Evolutionary conservation across 2,888 invertebrate genomes (phyloP).

Genomic region (Gonocerus acuteangulatus): DNA sequence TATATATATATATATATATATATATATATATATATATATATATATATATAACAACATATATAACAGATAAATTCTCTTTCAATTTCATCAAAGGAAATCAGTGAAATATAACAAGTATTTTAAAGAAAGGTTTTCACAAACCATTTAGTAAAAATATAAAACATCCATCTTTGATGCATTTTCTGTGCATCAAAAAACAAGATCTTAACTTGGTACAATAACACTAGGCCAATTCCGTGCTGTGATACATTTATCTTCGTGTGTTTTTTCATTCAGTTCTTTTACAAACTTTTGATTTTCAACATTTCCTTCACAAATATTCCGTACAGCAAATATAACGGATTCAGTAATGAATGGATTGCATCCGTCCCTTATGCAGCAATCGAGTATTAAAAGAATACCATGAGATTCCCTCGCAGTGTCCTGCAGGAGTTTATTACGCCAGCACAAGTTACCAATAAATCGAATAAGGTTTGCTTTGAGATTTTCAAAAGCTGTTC

Average conservation of each 20-base stretch:
- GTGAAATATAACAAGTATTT: too few species aligned
- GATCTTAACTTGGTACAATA: background rate
- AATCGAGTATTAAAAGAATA: slow-evolving; percentile 10
- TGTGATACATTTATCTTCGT: background rate
- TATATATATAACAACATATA: too few species aligned
- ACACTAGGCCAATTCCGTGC: background rate
- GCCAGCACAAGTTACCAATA: slow-evolving; percentile 20
- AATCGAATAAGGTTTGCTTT: slow-evolving; percentile 13
- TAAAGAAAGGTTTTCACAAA: too few species aligned
- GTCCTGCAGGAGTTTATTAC: background rate
- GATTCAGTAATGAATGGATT: slow-evolving; percentile 21
- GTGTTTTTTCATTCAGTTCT: background rate
- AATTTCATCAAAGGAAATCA: too few species aligned
- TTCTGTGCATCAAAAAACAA: background rate
- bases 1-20: too few species aligned
- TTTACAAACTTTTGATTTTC: slow-evolving; percentile 9
- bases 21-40: too few species aligned
- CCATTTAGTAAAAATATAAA: too few species aligned
- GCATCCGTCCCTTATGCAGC: slow-evolving; percentile 3
- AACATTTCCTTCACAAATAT: slow-evolving; percentile 6
- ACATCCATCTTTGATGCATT: too few species aligned
- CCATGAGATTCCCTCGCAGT: background rate
- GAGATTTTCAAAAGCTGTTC: slow-evolving; percentile 1
- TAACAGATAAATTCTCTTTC: too few species aligned
- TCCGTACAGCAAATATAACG: slow-evolving; percentile 8